A percentile compares a stretch with the other conserved stretches of the same genome.
Conservation (phyloP, 2,888 invertebrate genomes). For the Heteropelma amictum region DNA sequence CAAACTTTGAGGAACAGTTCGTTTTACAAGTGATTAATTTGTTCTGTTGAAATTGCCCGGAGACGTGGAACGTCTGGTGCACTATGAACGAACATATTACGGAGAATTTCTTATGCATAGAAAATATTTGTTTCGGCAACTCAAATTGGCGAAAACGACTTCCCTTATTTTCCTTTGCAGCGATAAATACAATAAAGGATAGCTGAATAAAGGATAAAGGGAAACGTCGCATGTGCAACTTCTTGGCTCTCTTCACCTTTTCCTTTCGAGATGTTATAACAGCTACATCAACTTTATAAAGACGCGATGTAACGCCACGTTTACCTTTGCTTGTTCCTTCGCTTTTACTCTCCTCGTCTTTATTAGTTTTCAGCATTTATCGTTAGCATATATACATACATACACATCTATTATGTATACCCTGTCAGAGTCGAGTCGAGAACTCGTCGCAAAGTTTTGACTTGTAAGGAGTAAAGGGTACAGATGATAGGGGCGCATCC, state of each 20-base stretch:
- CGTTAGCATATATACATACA: constrained; percentile 13
- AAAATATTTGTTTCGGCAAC: too few relatives aligned
- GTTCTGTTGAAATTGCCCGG: too few relatives aligned
- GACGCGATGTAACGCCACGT: constrained; percentile 25
- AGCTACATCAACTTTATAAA: not conserved
- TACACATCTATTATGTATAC: not conserved
- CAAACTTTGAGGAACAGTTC: too few relatives aligned
- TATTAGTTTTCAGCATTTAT: constrained; percentile 63
- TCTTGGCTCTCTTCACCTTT: not conserved
- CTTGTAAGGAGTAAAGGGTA: constrained; percentile 31
- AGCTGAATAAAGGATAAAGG: too few relatives aligned
- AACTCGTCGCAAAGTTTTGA: constrained; percentile 47
- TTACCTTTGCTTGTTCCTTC: constrained; percentile 42
- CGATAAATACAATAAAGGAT: too few relatives aligned
- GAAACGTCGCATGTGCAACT: too few relatives aligned
- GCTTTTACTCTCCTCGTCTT: constrained; percentile 57
- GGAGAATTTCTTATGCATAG: too few relatives aligned
- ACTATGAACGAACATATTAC: too few relatives aligned
- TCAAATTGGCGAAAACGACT: too few relatives aligned
- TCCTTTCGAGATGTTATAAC: not conserved
- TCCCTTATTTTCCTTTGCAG: too few relatives aligned
- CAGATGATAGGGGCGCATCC: constrained; percentile 11
- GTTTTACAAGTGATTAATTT: too few relatives aligned
- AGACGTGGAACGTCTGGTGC: too few relatives aligned
- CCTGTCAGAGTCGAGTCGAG: constrained; percentile 30